A percentile compares a stretch with the other conserved stretches of the same genome.
These are phyloP conservation scores for Reticulitermes lucifugus DNA, from an alignment of 2,888 invertebrate genomes.

Conservation along the genomic window DNA sequence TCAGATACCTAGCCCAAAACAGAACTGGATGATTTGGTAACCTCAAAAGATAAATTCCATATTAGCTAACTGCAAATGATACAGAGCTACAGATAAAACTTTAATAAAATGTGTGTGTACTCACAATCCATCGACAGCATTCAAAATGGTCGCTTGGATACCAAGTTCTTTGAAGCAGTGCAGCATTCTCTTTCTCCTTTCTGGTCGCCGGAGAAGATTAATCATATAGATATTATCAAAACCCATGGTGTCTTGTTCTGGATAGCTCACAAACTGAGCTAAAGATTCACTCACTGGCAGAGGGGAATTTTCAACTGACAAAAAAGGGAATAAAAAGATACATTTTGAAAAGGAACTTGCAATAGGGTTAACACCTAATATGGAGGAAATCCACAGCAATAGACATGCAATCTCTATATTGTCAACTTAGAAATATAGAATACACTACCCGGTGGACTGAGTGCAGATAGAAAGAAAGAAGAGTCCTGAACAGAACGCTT, in stretches of 20 bases:
- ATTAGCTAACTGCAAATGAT: too few species aligned
- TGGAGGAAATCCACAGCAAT: too few species aligned
- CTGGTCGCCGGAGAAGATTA: constrained; percentile 86
- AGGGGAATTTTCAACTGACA: constrained; percentile 59
- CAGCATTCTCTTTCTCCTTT: constrained; percentile 84
- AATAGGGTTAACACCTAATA: too few species aligned
- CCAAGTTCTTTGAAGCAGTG: constrained; percentile 83
- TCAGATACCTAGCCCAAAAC: too few species aligned
- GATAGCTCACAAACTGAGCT: constrained; percentile 60
- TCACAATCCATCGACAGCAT: constrained; percentile 92
- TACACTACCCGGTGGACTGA: too few species aligned
- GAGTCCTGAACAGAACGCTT: too few species aligned
- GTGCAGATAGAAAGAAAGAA: too few species aligned
- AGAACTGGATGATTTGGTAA: too few species aligned
- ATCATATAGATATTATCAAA: constrained; percentile 91
- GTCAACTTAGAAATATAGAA: too few species aligned
- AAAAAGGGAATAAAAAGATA: constrained; percentile 46
- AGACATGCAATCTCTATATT: too few species aligned
- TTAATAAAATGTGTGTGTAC: constrained; percentile 57
- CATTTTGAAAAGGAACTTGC: too few species aligned
- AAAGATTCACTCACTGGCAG: constrained; percentile 59
- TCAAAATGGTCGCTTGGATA: constrained; percentile 77
- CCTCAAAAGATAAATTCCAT: too few species aligned
- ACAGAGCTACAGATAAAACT: background rate
- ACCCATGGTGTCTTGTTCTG: constrained; percentile 72